Percentiles rank a stretch among this genome's conserved stretches.
These are phyloP conservation scores for Sesamia nonagrioides DNA, from an alignment of 1,140 invertebrate species.

Conservation along the genomic window DNA sequence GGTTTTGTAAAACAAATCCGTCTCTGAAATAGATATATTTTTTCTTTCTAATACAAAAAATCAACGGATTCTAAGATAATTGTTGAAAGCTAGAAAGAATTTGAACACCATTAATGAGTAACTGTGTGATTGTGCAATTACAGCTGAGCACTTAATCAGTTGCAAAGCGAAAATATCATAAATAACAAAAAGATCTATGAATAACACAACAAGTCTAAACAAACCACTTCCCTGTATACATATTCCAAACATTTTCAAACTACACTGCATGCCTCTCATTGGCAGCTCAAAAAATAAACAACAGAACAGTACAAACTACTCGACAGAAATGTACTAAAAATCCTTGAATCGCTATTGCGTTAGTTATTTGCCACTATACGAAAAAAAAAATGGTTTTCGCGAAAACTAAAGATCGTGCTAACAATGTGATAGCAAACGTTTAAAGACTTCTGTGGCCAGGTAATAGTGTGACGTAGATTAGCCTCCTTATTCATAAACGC, in stretches of 20 bases:
- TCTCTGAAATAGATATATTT: no score
- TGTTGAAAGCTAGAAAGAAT: not conserved
- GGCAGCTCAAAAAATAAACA: slow-evolving; percentile 28
- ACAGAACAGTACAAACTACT: not conserved
- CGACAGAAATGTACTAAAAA: not conserved
- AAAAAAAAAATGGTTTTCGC: slow-evolving; percentile 1
- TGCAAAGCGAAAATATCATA: slow-evolving; percentile 1
- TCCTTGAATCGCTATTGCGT: slow-evolving; percentile 11
- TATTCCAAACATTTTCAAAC: slow-evolving; percentile 13
- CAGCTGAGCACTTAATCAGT: not conserved
- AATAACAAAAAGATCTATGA: not conserved
- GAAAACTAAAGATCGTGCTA: not conserved
- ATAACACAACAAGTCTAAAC: slow-evolving; percentile 4
- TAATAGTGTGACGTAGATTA: slow-evolving; percentile 23
- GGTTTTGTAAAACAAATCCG: no score
- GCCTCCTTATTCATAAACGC: no score
- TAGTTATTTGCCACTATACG: not conserved
- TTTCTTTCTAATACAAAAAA: no score
- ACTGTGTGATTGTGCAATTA: not conserved
- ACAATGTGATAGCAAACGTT: slow-evolving; percentile 9
- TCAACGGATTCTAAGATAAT: no score
- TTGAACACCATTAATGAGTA: not conserved
- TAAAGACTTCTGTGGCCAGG: slow-evolving; percentile 22
- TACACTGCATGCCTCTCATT: slow-evolving; percentile 5
- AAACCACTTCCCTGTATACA: slow-evolving; percentile 9